Conservation (phyloP, 2,113 vertebrate genomes). For the Zosterops lateralis region DNA sequence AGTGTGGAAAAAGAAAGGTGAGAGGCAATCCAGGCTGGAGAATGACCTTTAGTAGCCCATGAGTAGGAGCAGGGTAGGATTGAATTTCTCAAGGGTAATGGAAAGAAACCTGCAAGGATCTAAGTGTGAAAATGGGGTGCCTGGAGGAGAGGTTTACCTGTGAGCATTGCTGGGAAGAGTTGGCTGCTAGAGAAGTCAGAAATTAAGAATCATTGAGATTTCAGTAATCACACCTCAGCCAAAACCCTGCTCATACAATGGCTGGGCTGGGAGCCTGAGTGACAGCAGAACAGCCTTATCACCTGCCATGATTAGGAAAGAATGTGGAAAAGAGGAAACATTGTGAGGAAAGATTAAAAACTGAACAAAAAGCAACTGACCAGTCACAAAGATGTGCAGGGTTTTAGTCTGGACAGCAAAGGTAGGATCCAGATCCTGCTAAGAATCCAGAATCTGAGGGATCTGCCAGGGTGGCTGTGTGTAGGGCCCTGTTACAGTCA, state of each 20-base stretch:
- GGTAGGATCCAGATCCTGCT: background rate
- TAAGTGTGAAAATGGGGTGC: background rate
- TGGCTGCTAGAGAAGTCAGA: background rate
- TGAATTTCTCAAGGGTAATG: background rate
- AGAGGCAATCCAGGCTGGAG: background rate
- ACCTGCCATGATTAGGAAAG: background rate
- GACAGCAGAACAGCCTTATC: background rate
- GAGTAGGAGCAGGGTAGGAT: background rate
- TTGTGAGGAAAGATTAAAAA: background rate
- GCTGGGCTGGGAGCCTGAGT: background rate
- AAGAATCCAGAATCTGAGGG: fast-evolving
- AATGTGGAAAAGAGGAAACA: background rate
- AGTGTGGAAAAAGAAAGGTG: background rate
- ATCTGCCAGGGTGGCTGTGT: background rate
- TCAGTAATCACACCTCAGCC: background rate
- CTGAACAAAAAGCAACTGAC: background rate
- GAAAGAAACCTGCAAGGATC: background rate
- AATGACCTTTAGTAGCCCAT: fast-evolving
- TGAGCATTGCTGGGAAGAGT: background rate
- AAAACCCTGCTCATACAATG: background rate
- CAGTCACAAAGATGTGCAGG: background rate
- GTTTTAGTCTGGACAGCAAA: background rate
- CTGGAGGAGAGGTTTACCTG: background rate
- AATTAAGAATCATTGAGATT: background rate
- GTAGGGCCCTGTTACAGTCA: background rate